Percentiles rank a stretch among this genome's conserved stretches.
Evolutionary conservation across 2,888 invertebrate genomes (phyloP).

Genomic region (Dicyrtomina minuta): DNA sequence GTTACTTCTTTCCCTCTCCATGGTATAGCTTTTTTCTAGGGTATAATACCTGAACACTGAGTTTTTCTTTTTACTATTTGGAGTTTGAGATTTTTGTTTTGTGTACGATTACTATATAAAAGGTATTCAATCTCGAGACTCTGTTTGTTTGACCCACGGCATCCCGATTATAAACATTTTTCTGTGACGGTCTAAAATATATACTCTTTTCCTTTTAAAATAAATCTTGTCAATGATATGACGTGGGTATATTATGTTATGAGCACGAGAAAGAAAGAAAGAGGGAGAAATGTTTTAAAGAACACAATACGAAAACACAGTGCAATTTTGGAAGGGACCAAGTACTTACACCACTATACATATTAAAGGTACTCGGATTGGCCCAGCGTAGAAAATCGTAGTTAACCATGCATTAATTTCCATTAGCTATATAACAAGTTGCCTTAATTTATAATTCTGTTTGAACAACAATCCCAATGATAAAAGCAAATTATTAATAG

Average conservation of each 20-base stretch:
- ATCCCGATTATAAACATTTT: neutral
- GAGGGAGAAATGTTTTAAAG: neutral
- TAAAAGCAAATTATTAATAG: too few relatives aligned
- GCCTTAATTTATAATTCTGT: too few relatives aligned
- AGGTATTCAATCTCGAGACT: neutral
- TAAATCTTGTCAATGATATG: neutral
- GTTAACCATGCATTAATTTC: too few relatives aligned
- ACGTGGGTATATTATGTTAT: neutral
- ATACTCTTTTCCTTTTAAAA: too few relatives aligned
- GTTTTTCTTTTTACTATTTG: constrained; percentile 1
- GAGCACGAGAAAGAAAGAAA: neutral
- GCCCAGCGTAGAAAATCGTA: too few relatives aligned
- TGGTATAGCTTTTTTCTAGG: neutral
- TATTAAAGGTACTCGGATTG: too few relatives aligned
- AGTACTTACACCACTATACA: too few relatives aligned
- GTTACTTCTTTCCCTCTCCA: neutral
- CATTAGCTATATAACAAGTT: too few relatives aligned
- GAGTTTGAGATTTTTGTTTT: constrained; percentile 12
- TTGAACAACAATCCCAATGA: too few relatives aligned
- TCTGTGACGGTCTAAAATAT: too few relatives aligned
- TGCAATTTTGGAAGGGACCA: too few relatives aligned
- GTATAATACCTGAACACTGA: neutral
- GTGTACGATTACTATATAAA: constrained; percentile 15
- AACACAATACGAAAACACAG: too few relatives aligned
- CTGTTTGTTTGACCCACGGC: constrained; percentile 1